Conservation (phyloP, 2,797 vertebrate genomes). For the Lindbergichthys nudifrons region DNA sequence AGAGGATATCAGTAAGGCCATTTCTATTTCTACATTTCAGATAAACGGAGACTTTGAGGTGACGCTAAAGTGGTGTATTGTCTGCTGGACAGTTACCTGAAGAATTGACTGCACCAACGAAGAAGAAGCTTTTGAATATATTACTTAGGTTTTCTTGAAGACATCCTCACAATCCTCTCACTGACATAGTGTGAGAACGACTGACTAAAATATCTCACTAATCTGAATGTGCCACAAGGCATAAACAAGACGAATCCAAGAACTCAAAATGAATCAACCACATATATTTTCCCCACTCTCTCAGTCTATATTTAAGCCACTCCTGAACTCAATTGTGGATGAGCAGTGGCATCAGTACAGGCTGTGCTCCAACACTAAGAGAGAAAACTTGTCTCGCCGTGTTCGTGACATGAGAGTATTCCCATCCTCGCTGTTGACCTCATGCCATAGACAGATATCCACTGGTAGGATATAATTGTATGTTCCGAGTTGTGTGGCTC, state of each 20-base stretch:
- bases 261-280: slow-evolving; percentile 18
- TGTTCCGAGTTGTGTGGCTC: slow-evolving; percentile 58
- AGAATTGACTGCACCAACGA: background rate
- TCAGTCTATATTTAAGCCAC: slow-evolving; percentile 34
- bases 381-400: background rate
- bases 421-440: slow-evolving; percentile 45
- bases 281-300: background rate
- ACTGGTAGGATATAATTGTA: slow-evolving; percentile 72
- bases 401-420: slow-evolving; percentile 54
- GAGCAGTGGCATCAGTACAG: slow-evolving; percentile 10
- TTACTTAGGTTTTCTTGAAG: slow-evolving; percentile 5
- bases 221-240: slow-evolving; percentile 27
- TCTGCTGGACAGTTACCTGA: slow-evolving; percentile 1
- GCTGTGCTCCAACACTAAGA: slow-evolving; percentile 1
- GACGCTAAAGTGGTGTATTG: background rate
- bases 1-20: background rate
- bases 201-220: slow-evolving; percentile 27
- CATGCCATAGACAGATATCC: slow-evolving; percentile 46
- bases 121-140: slow-evolving; percentile 1
- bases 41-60: background rate
- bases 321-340: background rate
- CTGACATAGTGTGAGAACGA: slow-evolving; percentile 2
- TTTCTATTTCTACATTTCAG: background rate
- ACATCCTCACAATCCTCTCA: background rate
- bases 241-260: slow-evolving; percentile 6